Conservation (phyloP, 1,140 invertebrate genomes). For the Archivesica marissinica region DNA sequence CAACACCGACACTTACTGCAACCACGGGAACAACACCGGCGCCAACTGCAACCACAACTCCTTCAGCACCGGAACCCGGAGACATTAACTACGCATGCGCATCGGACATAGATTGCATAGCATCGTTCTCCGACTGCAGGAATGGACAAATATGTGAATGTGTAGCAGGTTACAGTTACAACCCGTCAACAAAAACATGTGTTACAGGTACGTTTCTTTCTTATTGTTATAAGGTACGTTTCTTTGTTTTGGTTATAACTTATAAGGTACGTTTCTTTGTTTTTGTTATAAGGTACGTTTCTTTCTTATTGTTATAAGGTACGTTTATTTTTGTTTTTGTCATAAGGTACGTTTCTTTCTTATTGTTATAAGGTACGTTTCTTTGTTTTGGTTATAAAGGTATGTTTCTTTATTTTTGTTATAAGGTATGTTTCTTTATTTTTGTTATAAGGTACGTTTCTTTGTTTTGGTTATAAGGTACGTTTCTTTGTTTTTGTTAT, state of each 20-base stretch:
- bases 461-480: too few relatives aligned
- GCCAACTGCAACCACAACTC: background rate
- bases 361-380: too few relatives aligned
- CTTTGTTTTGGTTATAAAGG: too few relatives aligned
- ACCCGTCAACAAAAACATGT: background rate
- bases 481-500: too few relatives aligned
- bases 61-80: background rate
- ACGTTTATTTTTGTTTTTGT: background rate
- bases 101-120: background rate
- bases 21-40: background rate
- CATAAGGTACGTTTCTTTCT: background rate
- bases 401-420: background rate
- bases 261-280: too few relatives aligned
- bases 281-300: too few relatives aligned
- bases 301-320: too few relatives aligned
- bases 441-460: too few relatives aligned
- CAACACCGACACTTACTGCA: background rate
- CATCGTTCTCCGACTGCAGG: slow-evolving; percentile 21
- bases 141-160: slow-evolving; percentile 42
- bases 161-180: slow-evolving; percentile 48
- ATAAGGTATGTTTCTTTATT: background rate
- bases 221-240: background rate
- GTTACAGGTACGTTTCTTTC: slow-evolving; percentile 38
- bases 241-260: too few relatives aligned
- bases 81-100: slow-evolving; percentile 16